Percentiles rank a stretch among this genome's conserved stretches.
phyloP scores from a whole-genome alignment of 2,797 vertebrate genomes.

The Gymnodraco acuticeps region DNA sequence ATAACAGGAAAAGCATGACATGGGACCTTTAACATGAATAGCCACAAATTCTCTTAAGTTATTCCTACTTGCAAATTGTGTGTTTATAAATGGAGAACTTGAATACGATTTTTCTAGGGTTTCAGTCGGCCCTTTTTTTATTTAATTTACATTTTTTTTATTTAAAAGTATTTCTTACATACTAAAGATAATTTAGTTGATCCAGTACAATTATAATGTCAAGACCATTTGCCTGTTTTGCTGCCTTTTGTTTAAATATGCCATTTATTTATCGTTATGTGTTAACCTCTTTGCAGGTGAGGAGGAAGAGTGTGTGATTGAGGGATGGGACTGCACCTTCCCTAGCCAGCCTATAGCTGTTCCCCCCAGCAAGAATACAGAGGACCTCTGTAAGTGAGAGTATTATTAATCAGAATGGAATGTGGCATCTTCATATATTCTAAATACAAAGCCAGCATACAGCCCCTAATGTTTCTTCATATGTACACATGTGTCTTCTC shows the following conservation, averaged over 20 bases:
- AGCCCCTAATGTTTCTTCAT: neutral
- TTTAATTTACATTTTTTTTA: no score
- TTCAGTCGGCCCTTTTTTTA: neutral
- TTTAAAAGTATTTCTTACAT: neutral
- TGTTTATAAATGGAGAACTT: no score
- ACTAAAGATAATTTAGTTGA: neutral
- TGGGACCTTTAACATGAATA: no score
- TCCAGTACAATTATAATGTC: rapidly evolving
- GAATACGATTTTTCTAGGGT: neutral
- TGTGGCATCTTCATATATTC: neutral
- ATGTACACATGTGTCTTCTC: conserved; percentile 1
- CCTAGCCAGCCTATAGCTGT: conserved; percentile 85
- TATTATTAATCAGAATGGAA: neutral
- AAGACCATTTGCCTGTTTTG: neutral
- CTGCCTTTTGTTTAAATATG: neutral
- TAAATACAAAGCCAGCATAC: neutral
- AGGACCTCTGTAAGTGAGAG: conserved; percentile 88
- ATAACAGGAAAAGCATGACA: no score
- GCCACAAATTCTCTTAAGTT: no score
- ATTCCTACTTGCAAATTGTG: no score
- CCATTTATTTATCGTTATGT: neutral
- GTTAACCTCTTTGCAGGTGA: conserved; percentile 78
- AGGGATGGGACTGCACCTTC: conserved; percentile 94
- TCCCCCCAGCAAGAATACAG: conserved; percentile 86
- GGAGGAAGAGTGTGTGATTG: conserved; percentile 87